A percentile compares a stretch with the other conserved stretches of the same genome.
Evolutionary conservation across 2,888 invertebrate species (phyloP).

Genomic region (Stenotaenia linearis): DNA sequence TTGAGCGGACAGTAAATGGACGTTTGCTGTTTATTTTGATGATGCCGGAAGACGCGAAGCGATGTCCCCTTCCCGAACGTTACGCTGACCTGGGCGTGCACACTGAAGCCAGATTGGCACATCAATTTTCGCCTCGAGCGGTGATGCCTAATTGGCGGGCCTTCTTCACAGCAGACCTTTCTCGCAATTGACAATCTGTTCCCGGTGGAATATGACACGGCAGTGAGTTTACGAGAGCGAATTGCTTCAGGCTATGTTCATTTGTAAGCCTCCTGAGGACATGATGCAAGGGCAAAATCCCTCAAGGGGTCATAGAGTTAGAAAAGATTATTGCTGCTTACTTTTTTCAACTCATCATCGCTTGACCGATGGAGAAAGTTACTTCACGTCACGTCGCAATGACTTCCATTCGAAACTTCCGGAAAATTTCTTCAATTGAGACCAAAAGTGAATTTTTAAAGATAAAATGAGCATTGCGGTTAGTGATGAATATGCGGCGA

Average conservation of each 20-base stretch:
- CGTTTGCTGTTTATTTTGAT: constrained; percentile 12
- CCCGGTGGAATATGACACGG: neutral
- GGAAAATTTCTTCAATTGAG: neutral
- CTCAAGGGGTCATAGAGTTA: neutral
- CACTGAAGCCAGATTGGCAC: constrained; percentile 3
- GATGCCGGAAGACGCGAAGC: neutral
- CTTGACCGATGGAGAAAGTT: neutral
- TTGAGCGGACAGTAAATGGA: constrained; percentile 6
- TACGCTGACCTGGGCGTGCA: neutral
- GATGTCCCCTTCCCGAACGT: neutral
- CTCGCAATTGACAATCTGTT: constrained; percentile 19
- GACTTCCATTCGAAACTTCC: neutral
- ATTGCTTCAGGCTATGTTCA: constrained; percentile 10
- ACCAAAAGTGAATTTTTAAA: neutral
- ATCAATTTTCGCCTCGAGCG: constrained; percentile 17
- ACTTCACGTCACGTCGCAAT: neutral
- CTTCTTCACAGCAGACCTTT: neutral
- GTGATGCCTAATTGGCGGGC: constrained; percentile 6
- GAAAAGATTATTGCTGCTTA: constrained; percentile 7
- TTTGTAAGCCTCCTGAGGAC: neutral
- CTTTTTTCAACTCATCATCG: neutral
- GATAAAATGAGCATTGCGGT: too few relatives aligned
- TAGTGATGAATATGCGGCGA: too few relatives aligned
- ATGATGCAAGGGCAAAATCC: neutral
- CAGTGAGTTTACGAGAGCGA: neutral